Conservation (phyloP, 2,888 invertebrate genomes). For the Philereme vetulata region DNA sequence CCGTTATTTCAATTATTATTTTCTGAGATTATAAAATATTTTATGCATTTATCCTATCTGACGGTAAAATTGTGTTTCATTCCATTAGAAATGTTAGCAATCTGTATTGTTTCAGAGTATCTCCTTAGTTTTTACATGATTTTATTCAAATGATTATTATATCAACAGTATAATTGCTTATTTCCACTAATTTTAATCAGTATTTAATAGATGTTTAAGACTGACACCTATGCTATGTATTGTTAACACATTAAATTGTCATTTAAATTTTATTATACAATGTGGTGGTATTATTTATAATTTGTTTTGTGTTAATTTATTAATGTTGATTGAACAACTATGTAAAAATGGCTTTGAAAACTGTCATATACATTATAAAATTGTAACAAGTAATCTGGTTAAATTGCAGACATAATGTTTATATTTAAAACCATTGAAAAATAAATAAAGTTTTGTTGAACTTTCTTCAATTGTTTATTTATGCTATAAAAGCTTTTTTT, state of each 20-base stretch:
- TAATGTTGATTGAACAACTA: constrained; percentile 52
- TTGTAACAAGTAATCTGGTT: constrained; percentile 61
- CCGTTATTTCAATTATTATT: constrained; percentile 8
- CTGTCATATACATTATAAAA: constrained; percentile 55
- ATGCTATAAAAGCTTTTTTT: neutral
- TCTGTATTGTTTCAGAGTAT: constrained; percentile 64
- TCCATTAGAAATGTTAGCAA: constrained; percentile 59
- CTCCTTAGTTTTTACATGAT: constrained; percentile 38
- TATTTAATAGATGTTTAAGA: constrained; percentile 78
- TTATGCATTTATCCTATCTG: constrained; percentile 43
- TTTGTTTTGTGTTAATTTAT: constrained; percentile 66
- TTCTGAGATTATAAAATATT: constrained; percentile 32
- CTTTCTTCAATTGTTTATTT: constrained; percentile 44
- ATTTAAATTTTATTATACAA: constrained; percentile 58
- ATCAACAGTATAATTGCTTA: constrained; percentile 37
- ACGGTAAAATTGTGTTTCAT: constrained; percentile 54
- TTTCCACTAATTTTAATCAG: constrained; percentile 68
- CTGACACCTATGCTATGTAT: constrained; percentile 74
- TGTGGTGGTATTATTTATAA: constrained; percentile 71
- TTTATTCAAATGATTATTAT: constrained; percentile 36
- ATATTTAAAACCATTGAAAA: constrained; percentile 59
- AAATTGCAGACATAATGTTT: constrained; percentile 73
- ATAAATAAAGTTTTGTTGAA: constrained; percentile 75
- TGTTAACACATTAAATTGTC: constrained; percentile 69
- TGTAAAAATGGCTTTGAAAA: constrained; percentile 50